Base-by-base conservation (phyloP, 2,888 invertebrate species). In the Ferdinandea cuprea region DNA sequence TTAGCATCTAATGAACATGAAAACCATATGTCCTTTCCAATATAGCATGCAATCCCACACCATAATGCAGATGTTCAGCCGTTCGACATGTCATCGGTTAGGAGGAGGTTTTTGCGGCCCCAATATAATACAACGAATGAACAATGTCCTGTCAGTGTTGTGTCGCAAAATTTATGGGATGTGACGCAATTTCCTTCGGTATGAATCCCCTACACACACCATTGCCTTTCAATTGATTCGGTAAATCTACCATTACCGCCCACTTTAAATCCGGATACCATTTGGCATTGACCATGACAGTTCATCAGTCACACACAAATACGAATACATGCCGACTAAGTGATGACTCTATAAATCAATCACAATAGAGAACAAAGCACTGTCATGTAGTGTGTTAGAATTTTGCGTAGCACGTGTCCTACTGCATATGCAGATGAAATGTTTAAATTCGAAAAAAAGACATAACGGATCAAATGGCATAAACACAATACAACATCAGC, bases 81-180 rank as follows among this genome's bases (percentile, higher is more conserved):
- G 21, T 40, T 13, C 11, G 44, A 32, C 8, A 44, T 61, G 19
- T 32, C 25, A 48, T 63, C 42, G 1, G 25, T 25, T n/a, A 40
- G 8, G 28, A 25, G 17, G n/a, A 42, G 28, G 15, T 35, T 37
- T 46, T 11, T 46, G 56, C 25, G 46, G 46, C 35, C 6, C 56
- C n/a, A n/a, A n/a, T n/a, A 56, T 46, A 35, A 69, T 30, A 56
- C 21, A 56, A 46, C 19, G 9, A 46, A 58, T 69, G 46, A 69
- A n/a, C 35, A 46, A 69, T 69, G 68, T 69, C 56, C 56, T 69
- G 56, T 58, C 68, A 56, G 9, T 40, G 13, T 42, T 52, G 13
- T 19, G 30, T 19, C 50, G 28, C 28, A 65, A 35, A 61, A 37
- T 37, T 37, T 48, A 42, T 52, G 52, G 30, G 42, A 66, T 66